A percentile compares a stretch with the other conserved stretches of the same genome.
Evolutionary conservation across 2,888 invertebrate genomes (phyloP).

Genomic region (Sarcophaga caerulescens): DNA sequence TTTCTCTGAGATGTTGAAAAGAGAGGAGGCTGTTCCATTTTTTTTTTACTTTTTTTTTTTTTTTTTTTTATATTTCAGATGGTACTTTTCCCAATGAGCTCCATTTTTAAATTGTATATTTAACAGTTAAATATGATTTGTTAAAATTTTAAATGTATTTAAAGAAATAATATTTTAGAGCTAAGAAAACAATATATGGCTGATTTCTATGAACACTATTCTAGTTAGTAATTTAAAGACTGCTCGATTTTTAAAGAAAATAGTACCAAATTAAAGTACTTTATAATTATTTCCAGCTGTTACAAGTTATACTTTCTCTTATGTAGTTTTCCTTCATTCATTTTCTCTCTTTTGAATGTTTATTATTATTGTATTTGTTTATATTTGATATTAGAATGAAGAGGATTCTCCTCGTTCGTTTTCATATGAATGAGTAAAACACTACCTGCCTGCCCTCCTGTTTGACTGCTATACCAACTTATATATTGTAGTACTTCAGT

Average conservation of each 20-base stretch:
- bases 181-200: background rate
- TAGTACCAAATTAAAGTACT: constrained; percentile 37
- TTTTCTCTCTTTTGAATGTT: constrained; percentile 3
- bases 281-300: constrained; percentile 46
- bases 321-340: background rate
- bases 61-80: too few species aligned
- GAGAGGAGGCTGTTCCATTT: background rate
- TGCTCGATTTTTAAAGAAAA: background rate
- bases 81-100: too few species aligned
- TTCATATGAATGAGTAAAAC: constrained; percentile 53
- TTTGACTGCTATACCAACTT: constrained; percentile 29
- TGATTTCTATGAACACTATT: background rate
- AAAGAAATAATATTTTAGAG: too few species aligned
- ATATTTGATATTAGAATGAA: constrained; percentile 20
- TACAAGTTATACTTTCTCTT: constrained; percentile 23
- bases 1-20: background rate
- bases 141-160: too few species aligned
- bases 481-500: constrained; percentile 40
- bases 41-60: too few species aligned
- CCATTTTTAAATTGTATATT: too few species aligned
- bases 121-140: too few species aligned
- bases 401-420: constrained; percentile 36
- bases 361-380: constrained; percentile 16
- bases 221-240: background rate
- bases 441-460: constrained; percentile 17